Percentiles rank a stretch among this genome's conserved stretches.
These are phyloP conservation scores for Oophaga sylvatica DNA, from an alignment of 2,797 vertebrate species.

Conservation along the genomic window DNA sequence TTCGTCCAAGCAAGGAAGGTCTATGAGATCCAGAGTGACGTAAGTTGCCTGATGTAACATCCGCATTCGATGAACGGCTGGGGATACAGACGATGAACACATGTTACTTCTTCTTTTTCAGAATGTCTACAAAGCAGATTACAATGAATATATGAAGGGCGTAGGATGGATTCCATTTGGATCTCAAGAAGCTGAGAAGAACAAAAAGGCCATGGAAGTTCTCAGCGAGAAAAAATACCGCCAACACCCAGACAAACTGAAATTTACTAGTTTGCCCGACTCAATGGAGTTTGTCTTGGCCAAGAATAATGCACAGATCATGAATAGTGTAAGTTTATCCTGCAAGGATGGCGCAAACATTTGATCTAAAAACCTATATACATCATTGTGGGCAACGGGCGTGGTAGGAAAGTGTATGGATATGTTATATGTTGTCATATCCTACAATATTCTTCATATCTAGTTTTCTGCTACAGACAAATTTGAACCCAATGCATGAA, in stretches of 20 bases:
- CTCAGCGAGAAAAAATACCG: constrained; percentile 84
- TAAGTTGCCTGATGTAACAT: constrained; percentile 66
- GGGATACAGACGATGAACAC: not conserved
- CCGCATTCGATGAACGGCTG: not conserved
- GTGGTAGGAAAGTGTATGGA: not conserved
- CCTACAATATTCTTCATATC: not conserved
- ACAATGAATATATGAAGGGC: constrained; percentile 81
- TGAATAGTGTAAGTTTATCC: constrained; percentile 75
- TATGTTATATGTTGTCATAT: not conserved
- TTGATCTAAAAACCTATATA: not conserved
- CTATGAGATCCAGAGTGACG: constrained; percentile 85
- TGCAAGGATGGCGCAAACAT: not conserved
- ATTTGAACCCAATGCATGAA: not conserved
- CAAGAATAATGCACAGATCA: constrained; percentile 85
- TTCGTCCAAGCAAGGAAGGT: constrained; percentile 79
- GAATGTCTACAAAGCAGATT: constrained; percentile 94
- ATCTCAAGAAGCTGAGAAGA: constrained; percentile 85
- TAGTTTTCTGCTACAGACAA: not conserved
- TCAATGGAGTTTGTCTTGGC: constrained; percentile 87
- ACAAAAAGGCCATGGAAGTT: constrained; percentile 84
- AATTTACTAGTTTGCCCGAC: constrained; percentile 85
- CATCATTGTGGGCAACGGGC: not conserved
- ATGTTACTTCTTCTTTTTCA: constrained; percentile 66
- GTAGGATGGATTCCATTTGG: constrained; percentile 86
- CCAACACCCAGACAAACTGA: constrained; percentile 81